Conservation (phyloP, 2,113 vertebrate genomes). For the Campylomormyrus tamandua region DNA sequence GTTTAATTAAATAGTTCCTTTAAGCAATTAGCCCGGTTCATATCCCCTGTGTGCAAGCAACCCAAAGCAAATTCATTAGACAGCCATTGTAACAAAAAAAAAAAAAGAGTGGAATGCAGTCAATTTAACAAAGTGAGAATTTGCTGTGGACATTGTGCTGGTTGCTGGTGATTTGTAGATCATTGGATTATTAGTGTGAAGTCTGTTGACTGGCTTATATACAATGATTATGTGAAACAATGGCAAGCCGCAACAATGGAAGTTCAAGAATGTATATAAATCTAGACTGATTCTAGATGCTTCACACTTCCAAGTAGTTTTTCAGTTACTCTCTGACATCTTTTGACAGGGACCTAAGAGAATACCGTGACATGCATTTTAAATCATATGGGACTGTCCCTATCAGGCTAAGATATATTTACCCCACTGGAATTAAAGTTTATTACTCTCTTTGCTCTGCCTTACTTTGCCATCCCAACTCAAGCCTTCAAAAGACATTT, state of each 20-base stretch:
- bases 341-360: neutral
- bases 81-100: neutral
- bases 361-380: neutral
- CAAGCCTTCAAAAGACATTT: neutral
- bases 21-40: conserved; percentile 72
- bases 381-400: neutral
- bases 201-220: neutral
- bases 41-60: conserved; percentile 54
- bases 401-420: neutral
- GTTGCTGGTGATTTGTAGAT: neutral
- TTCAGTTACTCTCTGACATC: neutral
- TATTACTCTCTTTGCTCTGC: neutral
- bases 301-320: neutral
- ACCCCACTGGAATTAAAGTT: neutral
- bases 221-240: neutral
- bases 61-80: conserved; percentile 53
- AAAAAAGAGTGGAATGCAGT: neutral
- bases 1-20: conserved; percentile 70
- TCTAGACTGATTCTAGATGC: neutral
- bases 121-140: conserved; percentile 3
- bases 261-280: neutral
- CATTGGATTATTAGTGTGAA: neutral
- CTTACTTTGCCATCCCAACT: neutral
- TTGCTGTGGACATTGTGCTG: neutral
- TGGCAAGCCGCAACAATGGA: neutral